These are phyloP conservation scores for Pituophis catenifer DNA, from an alignment of 2,113 vertebrate genomes.

Conservation along the genomic window DNA sequence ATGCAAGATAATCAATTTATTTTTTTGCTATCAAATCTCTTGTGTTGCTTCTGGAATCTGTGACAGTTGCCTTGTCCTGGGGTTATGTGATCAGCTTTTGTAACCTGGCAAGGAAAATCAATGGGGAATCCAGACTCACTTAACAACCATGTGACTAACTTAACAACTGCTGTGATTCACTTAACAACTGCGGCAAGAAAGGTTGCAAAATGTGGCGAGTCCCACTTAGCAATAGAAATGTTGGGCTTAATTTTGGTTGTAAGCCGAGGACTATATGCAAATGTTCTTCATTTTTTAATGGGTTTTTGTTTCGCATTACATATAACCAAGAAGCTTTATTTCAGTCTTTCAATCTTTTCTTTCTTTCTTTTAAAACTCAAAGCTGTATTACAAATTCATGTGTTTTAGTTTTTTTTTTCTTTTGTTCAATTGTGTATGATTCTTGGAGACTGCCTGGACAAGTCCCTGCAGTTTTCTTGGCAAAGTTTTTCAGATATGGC, in stretches of 20 bases:
- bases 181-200: too few species aligned
- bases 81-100: neutral
- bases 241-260: neutral
- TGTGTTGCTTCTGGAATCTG: neutral
- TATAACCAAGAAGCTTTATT: neutral
- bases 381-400: neutral
- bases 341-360: neutral
- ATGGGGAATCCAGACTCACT: neutral
- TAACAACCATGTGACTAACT: neutral
- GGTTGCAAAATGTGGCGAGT: too few species aligned
- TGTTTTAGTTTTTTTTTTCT: neutral
- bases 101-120: neutral
- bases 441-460: neutral
- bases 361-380: slow-evolving; percentile 10
- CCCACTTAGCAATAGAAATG: neutral
- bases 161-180: neutral
- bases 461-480: neutral
- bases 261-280: neutral
- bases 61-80: neutral
- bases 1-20: neutral
- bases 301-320: neutral
- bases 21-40: neutral
- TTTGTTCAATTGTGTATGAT: neutral
- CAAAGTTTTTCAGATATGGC: neutral
- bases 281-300: neutral